Evolutionary conservation across 2,113 vertebrate genomes (phyloP).

Genomic region (human): DNA sequence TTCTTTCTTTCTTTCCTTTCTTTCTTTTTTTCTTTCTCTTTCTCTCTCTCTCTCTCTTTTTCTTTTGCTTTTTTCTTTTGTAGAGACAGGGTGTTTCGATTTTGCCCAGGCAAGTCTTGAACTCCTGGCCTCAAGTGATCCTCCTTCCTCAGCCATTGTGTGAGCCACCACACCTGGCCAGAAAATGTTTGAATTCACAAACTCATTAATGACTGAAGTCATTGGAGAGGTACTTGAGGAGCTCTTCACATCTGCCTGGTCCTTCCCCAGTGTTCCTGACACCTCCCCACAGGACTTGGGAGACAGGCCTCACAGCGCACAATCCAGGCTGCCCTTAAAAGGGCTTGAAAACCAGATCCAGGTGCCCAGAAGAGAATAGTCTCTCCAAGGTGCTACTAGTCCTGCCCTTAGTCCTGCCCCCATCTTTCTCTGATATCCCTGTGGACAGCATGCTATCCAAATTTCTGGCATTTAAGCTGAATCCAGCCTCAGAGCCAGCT

Average conservation of each 20-base stretch:
- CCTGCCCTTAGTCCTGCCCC: background rate
- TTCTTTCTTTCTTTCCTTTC: accelerated
- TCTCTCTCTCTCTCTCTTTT: too few species aligned
- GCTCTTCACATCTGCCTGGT: background rate
- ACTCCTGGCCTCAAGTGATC: too few species aligned
- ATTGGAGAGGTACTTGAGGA: background rate
- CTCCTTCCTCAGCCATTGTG: too few species aligned
- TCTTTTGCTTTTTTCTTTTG: too few species aligned
- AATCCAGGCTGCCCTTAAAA: background rate
- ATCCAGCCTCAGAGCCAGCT: background rate
- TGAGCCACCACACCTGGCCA: too few species aligned
- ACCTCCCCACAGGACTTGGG: accelerated
- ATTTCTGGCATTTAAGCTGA: background rate
- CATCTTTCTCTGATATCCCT: background rate
- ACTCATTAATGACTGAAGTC: background rate
- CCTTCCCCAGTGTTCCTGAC: background rate
- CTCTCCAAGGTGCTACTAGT: background rate
- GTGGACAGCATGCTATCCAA: background rate
- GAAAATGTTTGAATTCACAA: background rate
- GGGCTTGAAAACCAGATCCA: background rate
- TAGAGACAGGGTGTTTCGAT: too few species aligned
- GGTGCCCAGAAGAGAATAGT: background rate
- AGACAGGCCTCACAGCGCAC: background rate
- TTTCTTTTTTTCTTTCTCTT: too few species aligned
- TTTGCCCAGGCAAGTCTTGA: too few species aligned